Evolutionary conservation across 1,140 invertebrate species (phyloP), one percentile per base, ranked within the genome.

Genomic region (Lineus longissimus): DNA sequence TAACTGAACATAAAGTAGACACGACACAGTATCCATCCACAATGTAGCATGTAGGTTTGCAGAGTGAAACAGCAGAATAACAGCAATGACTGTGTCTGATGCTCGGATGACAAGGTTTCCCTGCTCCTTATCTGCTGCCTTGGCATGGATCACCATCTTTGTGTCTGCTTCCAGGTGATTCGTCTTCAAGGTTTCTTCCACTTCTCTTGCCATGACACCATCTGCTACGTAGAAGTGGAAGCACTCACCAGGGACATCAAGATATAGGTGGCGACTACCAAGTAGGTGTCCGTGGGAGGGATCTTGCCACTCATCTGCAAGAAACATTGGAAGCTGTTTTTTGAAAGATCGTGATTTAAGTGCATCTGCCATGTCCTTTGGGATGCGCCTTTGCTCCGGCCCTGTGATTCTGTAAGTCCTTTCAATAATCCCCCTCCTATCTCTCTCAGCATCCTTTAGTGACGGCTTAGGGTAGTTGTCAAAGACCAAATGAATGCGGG

Each of bases 1-100:
- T n/a, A n/a, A n/a, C n/a, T n/a, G n/a, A n/a, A n/a, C n/a, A n/a
- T n/a, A n/a, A n/a, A n/a, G n/a, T n/a, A n/a, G n/a, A n/a, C n/a
- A n/a, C n/a, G n/a, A n/a, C n/a, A 55, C 63, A 19, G 47, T 43
- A 51, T 64, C 63, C 63, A 64, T 64, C 22, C 19, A 64, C n/a
- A 51, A 4, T 51, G 4, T 4, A 9, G 47, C 47, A 23, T n/a
- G 6, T 6, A 51, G n/a, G n/a, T 6, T 7, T 7, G 6, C 4
- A 9, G 6, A 19, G 25, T 51, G 47, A 27, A 7, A n/a, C n/a
- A 51, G n/a, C 47, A 51, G 9, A 19, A 64, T 55, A 15, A 22
- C 45, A 11, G 45, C 36, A 43, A 40, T 55, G 31, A 17, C 19
- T 15, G 30, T 31, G 43, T 59, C 41, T 25, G 55, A 22, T 2